Base-by-base conservation (phyloP, 2,888 invertebrate genomes). In the Chymomyza fuscimana region DNA sequence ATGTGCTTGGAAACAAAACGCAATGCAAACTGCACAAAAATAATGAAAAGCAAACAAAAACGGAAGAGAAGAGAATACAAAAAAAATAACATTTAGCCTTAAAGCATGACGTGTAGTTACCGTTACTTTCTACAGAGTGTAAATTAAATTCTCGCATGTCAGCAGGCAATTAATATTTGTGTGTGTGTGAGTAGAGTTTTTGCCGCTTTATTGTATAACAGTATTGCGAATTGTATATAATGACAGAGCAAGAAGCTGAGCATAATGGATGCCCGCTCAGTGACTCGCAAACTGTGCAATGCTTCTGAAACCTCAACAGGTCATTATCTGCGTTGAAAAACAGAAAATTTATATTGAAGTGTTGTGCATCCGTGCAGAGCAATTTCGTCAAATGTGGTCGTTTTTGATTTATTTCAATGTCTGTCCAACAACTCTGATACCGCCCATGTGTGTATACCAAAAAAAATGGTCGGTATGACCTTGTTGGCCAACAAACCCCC, bases 101-200 rank as follows among this genome's bases (percentile, higher is more conserved):
- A 46, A 58, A 29, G 19, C 58, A 25, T 25, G 58, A 58, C 22
- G 29, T 25, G 63, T 65, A 32, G 36, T 15, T 36, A 22, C 22
- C 22, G 54, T 54, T 54, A 15, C 54, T 54, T 25, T 4, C 16
- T 40, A 46, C 36, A 65, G 58, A 22, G 83, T 74, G 87, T 74
- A 86, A 83, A 83, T 86, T 79, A 81, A 83, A 79, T 83, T 81
- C 77, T 87, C 76, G 83, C 83, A 87, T 87, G 83, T 81, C 87
- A 86, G 72, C 70, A 54, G 65, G 64, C 63, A 81, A 87, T 83
- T 83, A 76, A 82, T 85, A 82, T 62, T 16, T 15, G 40, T 46
- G 40, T 46, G 40, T 46, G 12, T 46, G 40, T 46, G 40, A 1
- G 40, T 46, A 12, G 12, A 12, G 12, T 3, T 46, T 46, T 46